These are phyloP conservation scores for Intellagama lesueurii DNA, from an alignment of 2,797 vertebrate genomes.

Conservation along the genomic window DNA sequence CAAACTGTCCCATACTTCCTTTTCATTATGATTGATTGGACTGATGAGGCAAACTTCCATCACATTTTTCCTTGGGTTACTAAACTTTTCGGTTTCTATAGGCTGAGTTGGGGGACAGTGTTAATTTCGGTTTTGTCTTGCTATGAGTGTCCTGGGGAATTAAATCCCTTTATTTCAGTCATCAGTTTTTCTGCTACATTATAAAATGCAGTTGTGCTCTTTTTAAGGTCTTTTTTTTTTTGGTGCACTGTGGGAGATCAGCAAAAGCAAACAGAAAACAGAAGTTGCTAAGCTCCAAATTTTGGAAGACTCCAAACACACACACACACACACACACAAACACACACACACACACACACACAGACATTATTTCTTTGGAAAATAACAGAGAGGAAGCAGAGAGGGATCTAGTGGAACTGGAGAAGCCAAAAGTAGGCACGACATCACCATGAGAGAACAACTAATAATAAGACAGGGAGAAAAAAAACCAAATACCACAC, in stretches of 20 bases:
- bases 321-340: too few relatives aligned
- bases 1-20: background rate
- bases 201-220: background rate
- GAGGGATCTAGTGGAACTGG: background rate
- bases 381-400: background rate
- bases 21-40: background rate
- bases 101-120: slow-evolving; percentile 22
- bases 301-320: background rate
- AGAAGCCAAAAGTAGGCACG: background rate
- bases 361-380: background rate
- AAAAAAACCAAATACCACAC: too few relatives aligned
- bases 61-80: background rate
- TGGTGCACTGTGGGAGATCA: background rate
- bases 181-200: slow-evolving; percentile 28
- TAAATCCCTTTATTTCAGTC: slow-evolving; percentile 18
- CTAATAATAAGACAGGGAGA: too few relatives aligned
- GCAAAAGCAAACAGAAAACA: slow-evolving; percentile 23
- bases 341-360: too few relatives aligned
- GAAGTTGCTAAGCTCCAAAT: slow-evolving; percentile 10
- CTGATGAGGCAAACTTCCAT: background rate
- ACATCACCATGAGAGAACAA: too few relatives aligned
- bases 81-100: background rate
- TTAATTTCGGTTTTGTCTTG: slow-evolving; percentile 28
- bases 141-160: slow-evolving; percentile 7
- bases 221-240: background rate